Base-by-base conservation (phyloP, 30 jellyfish, hydroid and myxozoan genomes). In the Clytia hemisphaerica region DNA sequence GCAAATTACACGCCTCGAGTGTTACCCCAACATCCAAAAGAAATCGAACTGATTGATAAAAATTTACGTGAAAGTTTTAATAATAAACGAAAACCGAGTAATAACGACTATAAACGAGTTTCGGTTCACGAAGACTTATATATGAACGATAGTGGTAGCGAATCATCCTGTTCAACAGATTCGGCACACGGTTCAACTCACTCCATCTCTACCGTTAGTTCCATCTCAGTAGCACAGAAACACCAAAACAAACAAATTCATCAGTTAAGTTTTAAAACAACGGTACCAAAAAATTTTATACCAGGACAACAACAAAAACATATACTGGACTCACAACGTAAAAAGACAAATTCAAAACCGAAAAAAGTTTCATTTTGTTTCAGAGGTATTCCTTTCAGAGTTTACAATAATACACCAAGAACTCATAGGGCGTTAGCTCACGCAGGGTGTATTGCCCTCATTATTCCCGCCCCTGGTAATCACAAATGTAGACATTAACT, bases 391-490 rank as follows among this genome's bases (percentile, higher is more conserved):
- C 21, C 71, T 28, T 70, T 69, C 40, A 72, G 78, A 37, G 48
- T 76, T 15, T 32, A 58, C 61, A 61, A 79, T 36, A 75, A 84
- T 33, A 65, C 77, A 78, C 88, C 95, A 71, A 57, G 93, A 61
- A 77, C 89, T 2, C 79, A 58, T 61, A 64, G 83, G 54, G 95
- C 95, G 36, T 54, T 84, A 19, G 78, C 93, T 4, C 72, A 75
- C 72, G 74, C 78, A 28, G 95, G 93, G 30, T 76, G 93, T 50
- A 72, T 84, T 79, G 95, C 93, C 4, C 77, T 84, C 26, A 72
- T 62, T 12, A 81, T 84, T 32, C 95, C 95, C 29, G 93, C 84
- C 3, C 95, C 95, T 1, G 10, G 69, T 3, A 25, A 67, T 36
- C 78, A 65, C 38, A 37, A 34, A 6, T 65, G 78, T 65, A 35